These are phyloP conservation scores for Diabrotica virgifera DNA, from an alignment of 1,140 invertebrate species.

Conservation along the genomic window DNA sequence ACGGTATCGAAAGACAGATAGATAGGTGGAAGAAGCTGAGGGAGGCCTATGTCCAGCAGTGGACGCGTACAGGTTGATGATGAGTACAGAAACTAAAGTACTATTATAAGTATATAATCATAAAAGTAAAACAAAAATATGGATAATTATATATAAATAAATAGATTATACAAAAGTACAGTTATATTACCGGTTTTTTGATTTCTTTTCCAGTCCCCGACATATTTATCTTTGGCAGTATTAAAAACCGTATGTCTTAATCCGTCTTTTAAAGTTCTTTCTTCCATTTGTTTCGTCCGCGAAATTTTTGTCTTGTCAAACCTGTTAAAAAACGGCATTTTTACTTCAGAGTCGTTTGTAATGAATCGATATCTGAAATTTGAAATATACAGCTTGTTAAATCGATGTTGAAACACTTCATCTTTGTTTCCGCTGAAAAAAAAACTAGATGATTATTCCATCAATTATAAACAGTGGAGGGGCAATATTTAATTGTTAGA, in stretches of 20 bases:
- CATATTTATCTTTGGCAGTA: constrained; percentile 51
- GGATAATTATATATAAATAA: too few species aligned
- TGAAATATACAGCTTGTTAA: neutral
- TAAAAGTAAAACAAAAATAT: too few species aligned
- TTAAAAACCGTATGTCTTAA: constrained; percentile 53
- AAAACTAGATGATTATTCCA: neutral
- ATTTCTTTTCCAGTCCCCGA: constrained; percentile 57
- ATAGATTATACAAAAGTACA: too few species aligned
- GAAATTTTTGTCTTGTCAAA: constrained; percentile 19
- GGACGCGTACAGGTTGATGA: too few species aligned
- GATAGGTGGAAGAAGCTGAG: too few species aligned
- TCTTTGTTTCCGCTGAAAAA: neutral
- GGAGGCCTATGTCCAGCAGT: too few species aligned
- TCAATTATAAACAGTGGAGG: neutral
- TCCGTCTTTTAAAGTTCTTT: constrained; percentile 50
- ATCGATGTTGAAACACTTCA: neutral
- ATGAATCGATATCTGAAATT: constrained; percentile 5
- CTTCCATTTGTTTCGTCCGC: constrained; percentile 26
- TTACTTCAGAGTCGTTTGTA: constrained; percentile 25
- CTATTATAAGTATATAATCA: too few species aligned
- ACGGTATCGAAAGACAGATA: too few species aligned
- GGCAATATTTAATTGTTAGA: too few species aligned
- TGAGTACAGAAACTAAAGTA: too few species aligned
- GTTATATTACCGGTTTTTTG: constrained; percentile 51
- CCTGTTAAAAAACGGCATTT: constrained; percentile 37